Evolutionary conservation across 1,140 invertebrate genomes (phyloP), one percentile per base, ranked within the genome.

Genomic region (Pseudomyrmex cubaensis): DNA sequence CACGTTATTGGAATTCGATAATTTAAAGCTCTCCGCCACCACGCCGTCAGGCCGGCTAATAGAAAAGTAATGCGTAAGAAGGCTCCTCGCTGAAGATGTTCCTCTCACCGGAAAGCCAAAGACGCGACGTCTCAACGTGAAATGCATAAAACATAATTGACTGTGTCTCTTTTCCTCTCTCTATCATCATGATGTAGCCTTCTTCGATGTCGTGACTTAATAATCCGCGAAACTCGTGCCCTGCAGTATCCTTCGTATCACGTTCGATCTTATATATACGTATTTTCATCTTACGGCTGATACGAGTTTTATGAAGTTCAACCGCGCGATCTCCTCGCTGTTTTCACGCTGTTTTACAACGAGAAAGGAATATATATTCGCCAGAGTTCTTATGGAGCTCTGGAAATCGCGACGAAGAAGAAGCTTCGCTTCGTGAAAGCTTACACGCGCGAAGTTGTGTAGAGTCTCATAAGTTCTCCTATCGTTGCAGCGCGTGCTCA

Each of bases 1-100:
- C 35, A 25, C 70, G 48, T 54, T 87, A 87, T 87, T 69, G 82
- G 74, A 84, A 87, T 84, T 84, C 85, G 85, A 87, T 87, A 87
- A 87, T 82, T 87, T 78, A 80, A 69, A 74, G 54, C 82, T 87
- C 62, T 50, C 54, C 50, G 22, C 63, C 70, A 52, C 25, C 35
- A 5, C 35, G 35, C 35, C 35, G 5, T 35, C 35, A 57, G 48
- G 15, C 20, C 13, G 35, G 46, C 54, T 56, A 48, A 61, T 57
- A 61, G 48, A 80, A 69, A 61, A 78, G 56, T 25, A 72, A 56
- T 44, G 80, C 44, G 64, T 75, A 75, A 50, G 48, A 82, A 22
- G 15, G 8, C 56, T 44, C 52, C 10, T 57, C 64, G 35, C 35
- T 62, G 10, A 69, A 22, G 20, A 57, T 8, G 44, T 9, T n/a